A percentile compares a stretch with the other conserved stretches of the same genome.
phyloP scores from a whole-genome alignment of 2,113 vertebrate genomes.

The Epinephelus fuscoguttatus region DNA sequence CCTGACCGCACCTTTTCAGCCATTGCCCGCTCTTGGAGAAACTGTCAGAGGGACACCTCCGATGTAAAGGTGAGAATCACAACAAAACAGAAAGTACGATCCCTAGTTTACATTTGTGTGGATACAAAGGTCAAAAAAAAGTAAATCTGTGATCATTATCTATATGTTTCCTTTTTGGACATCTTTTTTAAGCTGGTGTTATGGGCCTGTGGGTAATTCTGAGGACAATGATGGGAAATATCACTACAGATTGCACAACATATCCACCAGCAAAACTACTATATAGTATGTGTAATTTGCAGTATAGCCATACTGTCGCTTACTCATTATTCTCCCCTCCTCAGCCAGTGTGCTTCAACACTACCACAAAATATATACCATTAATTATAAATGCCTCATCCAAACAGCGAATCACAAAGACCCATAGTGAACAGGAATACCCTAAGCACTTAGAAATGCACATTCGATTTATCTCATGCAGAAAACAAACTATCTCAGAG shows the following conservation, averaged over 20 bases:
- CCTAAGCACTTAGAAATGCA: constrained; percentile 40
- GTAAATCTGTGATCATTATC: neutral
- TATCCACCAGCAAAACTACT: constrained; percentile 1
- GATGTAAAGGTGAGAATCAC: constrained; percentile 92
- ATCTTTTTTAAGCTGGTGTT: neutral
- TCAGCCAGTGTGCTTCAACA: constrained; percentile 35
- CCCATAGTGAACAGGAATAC: constrained; percentile 1
- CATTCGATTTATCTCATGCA: constrained; percentile 46
- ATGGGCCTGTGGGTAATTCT: neutral
- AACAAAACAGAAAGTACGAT: neutral
- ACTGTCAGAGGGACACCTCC: constrained; percentile 96
- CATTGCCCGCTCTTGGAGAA: constrained; percentile 94
- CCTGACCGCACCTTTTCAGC: constrained; percentile 94
- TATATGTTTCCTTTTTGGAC: neutral
- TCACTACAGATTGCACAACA: neutral
- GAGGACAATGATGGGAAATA: neutral
- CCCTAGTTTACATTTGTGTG: neutral
- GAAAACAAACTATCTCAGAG: constrained; percentile 60
- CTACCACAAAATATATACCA: constrained; percentile 57
- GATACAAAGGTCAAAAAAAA: neutral
- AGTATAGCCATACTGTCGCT: constrained; percentile 6
- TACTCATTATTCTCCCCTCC: neutral
- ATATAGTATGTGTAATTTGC: constrained; percentile 9
- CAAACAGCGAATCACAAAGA: constrained; percentile 51
- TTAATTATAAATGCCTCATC: constrained; percentile 72